Evolutionary conservation across 1,140 invertebrate species (phyloP).

Genomic region (Bombus soroeensis): DNA sequence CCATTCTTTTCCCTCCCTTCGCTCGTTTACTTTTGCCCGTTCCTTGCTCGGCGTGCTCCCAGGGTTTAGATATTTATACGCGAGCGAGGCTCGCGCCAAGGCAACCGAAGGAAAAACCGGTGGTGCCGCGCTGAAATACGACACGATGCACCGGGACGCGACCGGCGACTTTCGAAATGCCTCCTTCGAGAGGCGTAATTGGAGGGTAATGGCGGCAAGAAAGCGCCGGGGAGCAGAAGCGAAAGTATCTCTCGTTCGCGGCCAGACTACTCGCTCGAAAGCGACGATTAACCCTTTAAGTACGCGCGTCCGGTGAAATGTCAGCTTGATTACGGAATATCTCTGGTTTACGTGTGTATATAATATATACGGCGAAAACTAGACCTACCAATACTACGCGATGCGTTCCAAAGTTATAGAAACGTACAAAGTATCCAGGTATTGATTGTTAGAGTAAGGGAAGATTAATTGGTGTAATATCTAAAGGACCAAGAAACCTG

Average conservation of each 20-base stretch:
- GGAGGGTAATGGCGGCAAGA: constrained; percentile 35
- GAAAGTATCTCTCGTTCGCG: neutral
- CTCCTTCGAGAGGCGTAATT: constrained; percentile 50
- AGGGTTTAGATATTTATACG: constrained; percentile 37
- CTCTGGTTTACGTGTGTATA: neutral
- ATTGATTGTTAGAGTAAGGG: too few relatives aligned
- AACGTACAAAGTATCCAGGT: too few relatives aligned
- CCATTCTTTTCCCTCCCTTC: neutral
- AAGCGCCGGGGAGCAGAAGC: neutral
- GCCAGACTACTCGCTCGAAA: neutral
- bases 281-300: neutral
- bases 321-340: neutral
- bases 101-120: constrained; percentile 19
- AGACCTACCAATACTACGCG: too few relatives aligned
- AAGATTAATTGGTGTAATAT: too few relatives aligned
- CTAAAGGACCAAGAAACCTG: too few relatives aligned
- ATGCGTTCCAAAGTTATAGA: too few relatives aligned
- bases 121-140: constrained; percentile 17
- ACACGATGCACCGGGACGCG: constrained; percentile 12
- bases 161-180: constrained; percentile 33
- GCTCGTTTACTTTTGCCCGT: neutral
- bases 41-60: neutral
- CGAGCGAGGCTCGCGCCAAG: neutral
- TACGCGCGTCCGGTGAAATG: neutral
- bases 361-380: rapidly evolving